Evolutionary conservation across 2,113 vertebrate genomes (phyloP).

Genomic region (Patagioenas fasciata): DNA sequence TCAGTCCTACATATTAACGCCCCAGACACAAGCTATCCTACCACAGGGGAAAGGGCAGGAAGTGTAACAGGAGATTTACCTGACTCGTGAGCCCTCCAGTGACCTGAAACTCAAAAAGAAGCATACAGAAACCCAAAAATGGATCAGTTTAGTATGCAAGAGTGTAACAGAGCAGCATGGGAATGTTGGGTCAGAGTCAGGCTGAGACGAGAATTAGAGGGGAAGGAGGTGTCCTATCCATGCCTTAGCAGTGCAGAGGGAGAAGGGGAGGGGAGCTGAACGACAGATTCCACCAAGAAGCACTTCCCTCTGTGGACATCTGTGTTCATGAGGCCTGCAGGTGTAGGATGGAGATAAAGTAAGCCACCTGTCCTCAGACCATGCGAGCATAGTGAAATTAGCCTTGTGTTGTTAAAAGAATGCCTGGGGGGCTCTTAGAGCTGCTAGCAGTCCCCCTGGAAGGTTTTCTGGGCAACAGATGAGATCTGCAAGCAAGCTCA

Average conservation of each 20-base stretch:
- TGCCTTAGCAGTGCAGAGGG: not conserved
- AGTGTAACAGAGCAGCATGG: not conserved
- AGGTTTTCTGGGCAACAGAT: not conserved
- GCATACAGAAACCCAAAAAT: not conserved
- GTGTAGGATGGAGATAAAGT: not conserved
- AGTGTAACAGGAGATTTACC: not conserved
- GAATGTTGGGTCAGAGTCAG: not conserved
- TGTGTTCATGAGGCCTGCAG: not conserved
- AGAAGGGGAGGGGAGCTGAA: not conserved
- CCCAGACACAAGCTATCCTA: not conserved
- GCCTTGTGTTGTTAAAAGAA: accelerated
- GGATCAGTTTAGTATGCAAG: not conserved
- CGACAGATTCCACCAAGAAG: not conserved
- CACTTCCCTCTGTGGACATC: not conserved
- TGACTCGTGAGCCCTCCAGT: not conserved
- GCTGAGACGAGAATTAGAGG: not conserved
- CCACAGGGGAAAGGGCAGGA: not conserved
- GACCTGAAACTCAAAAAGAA: slow-evolving; percentile 8
- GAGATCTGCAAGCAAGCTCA: not conserved
- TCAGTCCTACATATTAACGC: not conserved
- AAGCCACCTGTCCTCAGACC: not conserved
- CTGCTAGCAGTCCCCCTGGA: not conserved
- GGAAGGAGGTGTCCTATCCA: not conserved
- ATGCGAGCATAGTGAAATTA: not conserved
- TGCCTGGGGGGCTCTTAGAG: not conserved